Evolutionary conservation across 2,888 invertebrate species (phyloP).

Genomic region (Ophion costatus): DNA sequence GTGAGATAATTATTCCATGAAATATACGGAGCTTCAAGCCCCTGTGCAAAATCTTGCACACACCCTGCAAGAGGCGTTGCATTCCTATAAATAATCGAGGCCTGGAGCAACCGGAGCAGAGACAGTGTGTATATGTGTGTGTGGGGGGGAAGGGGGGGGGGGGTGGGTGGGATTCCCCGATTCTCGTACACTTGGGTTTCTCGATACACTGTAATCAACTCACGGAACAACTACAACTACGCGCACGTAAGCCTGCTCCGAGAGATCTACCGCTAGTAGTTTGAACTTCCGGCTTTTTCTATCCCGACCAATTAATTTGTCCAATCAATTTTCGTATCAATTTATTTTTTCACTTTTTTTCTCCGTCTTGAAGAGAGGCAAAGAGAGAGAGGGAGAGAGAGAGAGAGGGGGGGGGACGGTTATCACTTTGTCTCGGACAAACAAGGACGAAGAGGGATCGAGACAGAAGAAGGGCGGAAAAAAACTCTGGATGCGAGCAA

Average conservation of each 20-base stretch:
- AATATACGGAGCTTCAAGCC: conserved; percentile 47
- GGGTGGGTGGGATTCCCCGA: neutral
- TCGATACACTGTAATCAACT: conserved; percentile 31
- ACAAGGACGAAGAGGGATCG: conserved; percentile 6
- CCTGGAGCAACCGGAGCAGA: neutral
- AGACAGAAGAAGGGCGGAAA: neutral
- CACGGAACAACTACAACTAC: neutral
- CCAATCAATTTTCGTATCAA: conserved; percentile 58
- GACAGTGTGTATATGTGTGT: neutral
- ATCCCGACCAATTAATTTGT: conserved; percentile 49
- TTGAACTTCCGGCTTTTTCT: neutral
- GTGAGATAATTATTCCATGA: conserved; percentile 64
- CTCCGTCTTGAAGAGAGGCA: too few relatives aligned
- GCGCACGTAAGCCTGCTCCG: neutral
- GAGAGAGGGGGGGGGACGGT: neutral
- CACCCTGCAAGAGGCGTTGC: conserved; percentile 50
- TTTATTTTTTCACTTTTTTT: conserved; percentile 14
- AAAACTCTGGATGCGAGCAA: neutral
- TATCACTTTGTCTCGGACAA: conserved; percentile 24
- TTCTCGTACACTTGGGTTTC: conserved; percentile 3
- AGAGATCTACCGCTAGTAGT: neutral
- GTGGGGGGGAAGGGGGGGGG: neutral
- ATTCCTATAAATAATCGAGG: conserved; percentile 53
- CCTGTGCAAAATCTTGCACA: conserved; percentile 33
- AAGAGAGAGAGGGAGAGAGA: neutral